Base-by-base conservation (phyloP, 2,797 vertebrate genomes). In the Pipistrellus pipistrellus region DNA sequence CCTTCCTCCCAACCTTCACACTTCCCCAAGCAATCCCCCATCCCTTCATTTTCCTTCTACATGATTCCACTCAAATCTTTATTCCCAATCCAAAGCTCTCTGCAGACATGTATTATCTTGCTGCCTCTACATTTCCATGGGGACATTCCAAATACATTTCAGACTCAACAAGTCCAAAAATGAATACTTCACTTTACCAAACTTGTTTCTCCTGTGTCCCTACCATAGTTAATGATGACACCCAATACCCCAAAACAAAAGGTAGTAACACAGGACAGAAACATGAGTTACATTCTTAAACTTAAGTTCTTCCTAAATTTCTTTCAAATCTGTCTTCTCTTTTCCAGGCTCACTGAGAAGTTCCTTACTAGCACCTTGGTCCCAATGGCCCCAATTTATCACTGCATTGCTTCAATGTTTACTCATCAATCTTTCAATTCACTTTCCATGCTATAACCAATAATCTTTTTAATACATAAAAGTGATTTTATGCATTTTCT, bases 381-480 rank as follows among this genome's bases (percentile, higher is more conserved):
- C 71, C 55, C 53, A 80, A 23, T 0, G 32, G 41, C n/a, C 27
- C 81, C 20, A 89, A 57, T 48, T 55, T 44, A 32, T 64, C 8
- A 8, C 55, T 81, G 14, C 14, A 41, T 18, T 78, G 44, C 59
- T 84, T 75, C 44, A 32, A 81, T 30, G 6, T 71, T 71, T 32
- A 4, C 18, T 75, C 46, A 62, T 75, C 30, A 66, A 62, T 32
- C 27, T 30, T 75, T 44, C 13, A 12, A 57, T 64, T 85, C 55
- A 38, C 20, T 57, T 3, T 44, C 1, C 30, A 57, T 44, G 57
- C 25, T 20, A 38, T 20, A 80, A 64, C 5, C 9, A 68, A 44
- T 51, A 78, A 72, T 62, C n/a, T 69, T 95, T 35, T 35, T 80
- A 80, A 53, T 69, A 92, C 13, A 83, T 51, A 73, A 87, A 69